Evolutionary conservation across 2,888 invertebrate species (phyloP).

Genomic region (Chloroclysta siterata): DNA sequence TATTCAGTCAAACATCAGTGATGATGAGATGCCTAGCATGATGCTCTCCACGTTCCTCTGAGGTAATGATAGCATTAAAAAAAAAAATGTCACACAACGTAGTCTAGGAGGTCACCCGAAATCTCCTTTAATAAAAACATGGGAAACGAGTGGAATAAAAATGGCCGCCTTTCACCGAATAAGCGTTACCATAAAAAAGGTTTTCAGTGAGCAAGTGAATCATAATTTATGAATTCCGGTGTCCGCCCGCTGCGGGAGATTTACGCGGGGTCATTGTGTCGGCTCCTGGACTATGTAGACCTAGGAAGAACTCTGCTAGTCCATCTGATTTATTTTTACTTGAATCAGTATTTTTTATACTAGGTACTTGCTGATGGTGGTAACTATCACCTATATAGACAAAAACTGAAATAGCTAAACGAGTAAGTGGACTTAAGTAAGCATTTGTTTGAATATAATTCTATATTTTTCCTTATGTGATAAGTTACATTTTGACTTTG

Average conservation of each 20-base stretch:
- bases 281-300: conserved; percentile 64
- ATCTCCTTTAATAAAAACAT: conserved; percentile 59
- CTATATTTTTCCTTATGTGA: too few species aligned
- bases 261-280: conserved; percentile 83
- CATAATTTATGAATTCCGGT: conserved; percentile 85
- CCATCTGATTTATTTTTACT: neutral
- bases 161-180: conserved; percentile 77
- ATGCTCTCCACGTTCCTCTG: too few species aligned
- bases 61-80: too few species aligned
- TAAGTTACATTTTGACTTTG: too few species aligned
- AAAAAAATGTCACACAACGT: conserved; percentile 34
- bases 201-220: conserved; percentile 85
- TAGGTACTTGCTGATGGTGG: neutral
- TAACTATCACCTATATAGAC: too few species aligned
- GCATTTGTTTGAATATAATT: too few species aligned
- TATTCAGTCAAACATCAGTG: too few species aligned
- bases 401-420: too few species aligned
- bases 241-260: conserved; percentile 74
- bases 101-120: conserved; percentile 38
- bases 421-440: too few species aligned
- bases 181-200: conserved; percentile 84
- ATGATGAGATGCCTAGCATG: too few species aligned
- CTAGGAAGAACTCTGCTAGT: conserved; percentile 41
- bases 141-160: conserved; percentile 79
- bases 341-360: neutral